Percentiles rank a stretch among this genome's conserved stretches.
Evolutionary conservation across 1,140 invertebrate genomes (phyloP).

Genomic region (Gryon sp.): DNA sequence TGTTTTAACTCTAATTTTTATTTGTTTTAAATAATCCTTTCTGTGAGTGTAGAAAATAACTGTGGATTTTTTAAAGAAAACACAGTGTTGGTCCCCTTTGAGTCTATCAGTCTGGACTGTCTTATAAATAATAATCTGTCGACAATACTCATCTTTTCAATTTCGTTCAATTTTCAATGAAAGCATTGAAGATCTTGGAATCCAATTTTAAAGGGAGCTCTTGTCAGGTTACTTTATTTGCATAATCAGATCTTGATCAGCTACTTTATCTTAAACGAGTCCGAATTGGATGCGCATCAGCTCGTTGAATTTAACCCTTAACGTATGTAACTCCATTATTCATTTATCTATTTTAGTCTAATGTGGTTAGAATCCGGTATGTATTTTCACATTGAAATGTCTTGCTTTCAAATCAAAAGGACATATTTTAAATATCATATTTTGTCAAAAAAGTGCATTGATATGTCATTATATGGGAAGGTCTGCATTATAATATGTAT

Average conservation of each 20-base stretch:
- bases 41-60: too few species aligned
- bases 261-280: conserved; percentile 51
- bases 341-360: conserved; percentile 30
- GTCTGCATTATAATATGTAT: too few species aligned
- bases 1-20: too few species aligned
- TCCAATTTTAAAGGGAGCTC: conserved; percentile 25
- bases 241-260: conserved; percentile 51
- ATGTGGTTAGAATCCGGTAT: conserved; percentile 34
- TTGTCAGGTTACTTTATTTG: conserved; percentile 36
- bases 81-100: too few species aligned
- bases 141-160: conserved; percentile 35
- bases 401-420: neutral
- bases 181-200: conserved; percentile 23
- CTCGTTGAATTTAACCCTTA: conserved; percentile 41
- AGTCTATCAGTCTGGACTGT: conserved; percentile 3
- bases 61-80: too few species aligned
- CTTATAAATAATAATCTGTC: conserved; percentile 29
- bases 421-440: neutral
- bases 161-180: conserved; percentile 18
- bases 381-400: conserved; percentile 15
- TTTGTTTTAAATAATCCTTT: too few species aligned
- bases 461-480: too few species aligned
- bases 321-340: conserved; percentile 40
- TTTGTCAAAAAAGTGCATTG: too few species aligned
- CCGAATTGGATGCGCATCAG: conserved; percentile 40